Base-by-base conservation (phyloP, 1,140 invertebrate genomes). In the Daktulosphaira vitifoliae region DNA sequence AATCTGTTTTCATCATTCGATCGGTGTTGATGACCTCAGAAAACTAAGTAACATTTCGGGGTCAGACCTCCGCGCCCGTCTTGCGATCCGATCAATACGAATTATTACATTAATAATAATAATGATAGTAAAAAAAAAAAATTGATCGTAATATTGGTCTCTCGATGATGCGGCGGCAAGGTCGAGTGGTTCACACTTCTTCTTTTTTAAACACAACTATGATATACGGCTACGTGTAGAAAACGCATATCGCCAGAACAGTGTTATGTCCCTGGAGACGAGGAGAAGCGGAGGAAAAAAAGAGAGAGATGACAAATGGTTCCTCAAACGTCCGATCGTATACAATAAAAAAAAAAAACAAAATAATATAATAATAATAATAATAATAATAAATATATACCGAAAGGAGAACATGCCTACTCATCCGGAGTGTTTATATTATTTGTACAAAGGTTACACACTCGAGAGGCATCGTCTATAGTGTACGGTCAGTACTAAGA, bases 401-500 rank as follows among this genome's bases (percentile, higher is more conserved):
- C 42, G 16, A 5, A 11, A 33, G 29, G 29, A 62, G 56, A 62
- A 62, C 56, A 62, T 62, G 56, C 56, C 56, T 62, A 62, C 56
- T 62, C 56, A 62, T 62, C 56, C 56, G 56, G 42, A 62, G 56
- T 62, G 56, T 62, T 62, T 62, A 62, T 62, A 62, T 33, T 62
- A 62, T 62, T 62, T 62, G 56, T 62, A 62, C 56, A 62, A 62
- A 62, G 56, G 56, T 62, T 62, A 62, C 54, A 59, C 54, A 44
- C 39, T 16, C 54, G 52, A 4, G 56, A 15, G 15, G 56, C 18
- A 33, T 33, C 29, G 29, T 33, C 5, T 33, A n/a, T n/a, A n/a
- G 29, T 33, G 29, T 11, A 11, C 29, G 29, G 29, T 6, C 29
- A 33, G 29, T 33, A 11, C 29, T 33, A 33, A n/a, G 29, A 13